Percentiles rank a stretch among this genome's conserved stretches.
Evolutionary conservation across 2,888 invertebrate species (phyloP).

Genomic region (Hofmannophila pseudospretella): DNA sequence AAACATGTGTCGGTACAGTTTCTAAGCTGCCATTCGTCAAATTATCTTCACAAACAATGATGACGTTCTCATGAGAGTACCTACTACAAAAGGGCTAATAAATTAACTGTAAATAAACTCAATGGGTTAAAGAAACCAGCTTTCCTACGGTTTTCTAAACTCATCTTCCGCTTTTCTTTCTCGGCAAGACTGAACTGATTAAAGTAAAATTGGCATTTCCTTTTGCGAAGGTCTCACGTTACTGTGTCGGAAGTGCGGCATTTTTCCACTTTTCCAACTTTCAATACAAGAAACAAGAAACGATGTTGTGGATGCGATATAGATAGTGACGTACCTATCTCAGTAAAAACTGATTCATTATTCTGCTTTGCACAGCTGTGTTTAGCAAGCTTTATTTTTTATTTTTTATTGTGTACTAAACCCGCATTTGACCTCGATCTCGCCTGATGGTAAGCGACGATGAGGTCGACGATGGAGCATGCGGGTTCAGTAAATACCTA

Average conservation of each 20-base stretch:
- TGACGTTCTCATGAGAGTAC: not conserved
- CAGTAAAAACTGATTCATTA: constrained; percentile 1
- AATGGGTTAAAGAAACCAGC: not conserved
- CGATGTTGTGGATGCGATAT: constrained; percentile 24
- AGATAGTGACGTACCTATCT: constrained; percentile 13
- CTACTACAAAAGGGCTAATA: not conserved
- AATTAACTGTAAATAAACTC: not conserved
- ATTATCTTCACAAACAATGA: constrained; percentile 1
- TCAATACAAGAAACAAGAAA: constrained; percentile 35
- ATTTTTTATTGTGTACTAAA: too few species aligned
- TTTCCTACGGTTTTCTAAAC: not conserved
- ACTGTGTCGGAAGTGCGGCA: constrained; percentile 40
- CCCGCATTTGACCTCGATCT: too few species aligned
- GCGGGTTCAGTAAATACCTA: too few species aligned
- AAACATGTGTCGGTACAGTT: constrained; percentile 26
- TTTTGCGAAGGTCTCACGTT: constrained; percentile 40
- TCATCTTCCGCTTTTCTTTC: constrained; percentile 46
- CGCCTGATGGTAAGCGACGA: too few species aligned
- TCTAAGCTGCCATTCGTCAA: constrained; percentile 1
- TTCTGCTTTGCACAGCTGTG: not conserved
- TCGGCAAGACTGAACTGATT: constrained; percentile 27
- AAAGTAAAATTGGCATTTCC: constrained; percentile 41
- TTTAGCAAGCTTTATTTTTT: too few species aligned
- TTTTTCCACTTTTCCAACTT: constrained; percentile 34
- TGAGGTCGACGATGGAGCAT: too few species aligned